These are phyloP conservation scores for Melanogrammus aeglefinus DNA, from an alignment of 2,797 vertebrate species.

Conservation along the genomic window DNA sequence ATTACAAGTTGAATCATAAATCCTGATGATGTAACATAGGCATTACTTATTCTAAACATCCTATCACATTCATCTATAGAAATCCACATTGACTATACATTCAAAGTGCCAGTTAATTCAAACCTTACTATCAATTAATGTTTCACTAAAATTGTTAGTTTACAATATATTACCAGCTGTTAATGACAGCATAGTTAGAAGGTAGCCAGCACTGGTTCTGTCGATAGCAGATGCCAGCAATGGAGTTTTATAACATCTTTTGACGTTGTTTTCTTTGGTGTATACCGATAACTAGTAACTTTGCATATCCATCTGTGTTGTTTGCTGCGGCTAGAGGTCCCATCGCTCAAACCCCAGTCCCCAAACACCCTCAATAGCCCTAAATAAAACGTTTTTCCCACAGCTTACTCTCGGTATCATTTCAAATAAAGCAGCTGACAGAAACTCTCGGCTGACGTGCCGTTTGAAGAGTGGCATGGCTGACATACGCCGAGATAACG, in stretches of 20 bases:
- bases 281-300: no score
- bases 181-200: not conserved
- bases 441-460: not conserved
- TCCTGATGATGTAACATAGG: not conserved
- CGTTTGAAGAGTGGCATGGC: not conserved
- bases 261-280: no score
- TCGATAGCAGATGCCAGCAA: not conserved
- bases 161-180: not conserved
- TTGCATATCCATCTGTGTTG: not conserved
- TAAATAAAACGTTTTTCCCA: not conserved
- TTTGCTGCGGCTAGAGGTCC: not conserved
- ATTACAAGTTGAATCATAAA: not conserved
- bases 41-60: not conserved
- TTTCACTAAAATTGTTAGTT: not conserved
- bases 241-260: no score
- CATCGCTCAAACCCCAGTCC: not conserved
- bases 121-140: no score
- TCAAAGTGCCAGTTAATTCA: no score
- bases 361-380: not conserved
- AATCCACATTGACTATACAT: not conserved
- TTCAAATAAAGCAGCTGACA: not conserved
- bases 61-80: not conserved
- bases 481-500: not conserved
- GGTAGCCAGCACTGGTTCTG: not conserved
- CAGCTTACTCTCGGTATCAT: not conserved